Conservation (phyloP, 2,888 invertebrate genomes). For the Euzophera pinguis region DNA sequence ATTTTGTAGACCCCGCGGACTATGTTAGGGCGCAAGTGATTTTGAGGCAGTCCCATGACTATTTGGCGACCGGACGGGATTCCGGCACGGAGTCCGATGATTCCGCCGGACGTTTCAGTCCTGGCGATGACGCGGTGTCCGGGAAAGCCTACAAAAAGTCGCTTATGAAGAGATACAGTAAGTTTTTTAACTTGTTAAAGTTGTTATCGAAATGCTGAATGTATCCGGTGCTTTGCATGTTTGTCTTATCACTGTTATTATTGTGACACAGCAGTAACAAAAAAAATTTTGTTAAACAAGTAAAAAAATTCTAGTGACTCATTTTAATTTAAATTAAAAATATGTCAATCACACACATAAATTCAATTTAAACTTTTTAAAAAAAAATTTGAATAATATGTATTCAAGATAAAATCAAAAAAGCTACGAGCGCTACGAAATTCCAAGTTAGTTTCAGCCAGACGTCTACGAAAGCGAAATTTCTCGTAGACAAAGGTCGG, state of each 20-base stretch:
- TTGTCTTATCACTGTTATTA: background rate
- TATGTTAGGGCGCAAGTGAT: constrained; percentile 72
- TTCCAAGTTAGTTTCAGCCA: background rate
- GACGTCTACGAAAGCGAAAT: constrained; percentile 3
- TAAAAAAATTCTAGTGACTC: background rate
- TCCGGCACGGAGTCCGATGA: constrained; percentile 91
- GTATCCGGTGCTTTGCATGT: constrained; percentile 6
- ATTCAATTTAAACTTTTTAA: no score
- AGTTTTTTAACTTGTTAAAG: constrained; percentile 68
- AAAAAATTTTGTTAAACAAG: background rate
- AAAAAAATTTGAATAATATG: no score
- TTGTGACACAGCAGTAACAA: background rate
- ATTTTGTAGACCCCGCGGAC: constrained; percentile 73
- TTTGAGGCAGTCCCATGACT: constrained; percentile 72
- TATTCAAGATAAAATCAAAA: background rate
- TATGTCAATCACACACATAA: no score
- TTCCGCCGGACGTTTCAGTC: constrained; percentile 84
- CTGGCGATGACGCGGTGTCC: constrained; percentile 74
- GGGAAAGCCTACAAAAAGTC: constrained; percentile 92
- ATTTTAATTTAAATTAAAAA: background rate
- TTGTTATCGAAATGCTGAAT: background rate
- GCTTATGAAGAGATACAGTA: constrained; percentile 96
- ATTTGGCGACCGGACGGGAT: constrained; percentile 78
- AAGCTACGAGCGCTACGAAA: constrained; percentile 7
- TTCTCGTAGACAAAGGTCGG: constrained; percentile 1